Percentiles rank a stretch among this genome's conserved stretches.
These are phyloP conservation scores for Neofelis nebulosa DNA, from an alignment of 2,113 vertebrate species.

Conservation along the genomic window DNA sequence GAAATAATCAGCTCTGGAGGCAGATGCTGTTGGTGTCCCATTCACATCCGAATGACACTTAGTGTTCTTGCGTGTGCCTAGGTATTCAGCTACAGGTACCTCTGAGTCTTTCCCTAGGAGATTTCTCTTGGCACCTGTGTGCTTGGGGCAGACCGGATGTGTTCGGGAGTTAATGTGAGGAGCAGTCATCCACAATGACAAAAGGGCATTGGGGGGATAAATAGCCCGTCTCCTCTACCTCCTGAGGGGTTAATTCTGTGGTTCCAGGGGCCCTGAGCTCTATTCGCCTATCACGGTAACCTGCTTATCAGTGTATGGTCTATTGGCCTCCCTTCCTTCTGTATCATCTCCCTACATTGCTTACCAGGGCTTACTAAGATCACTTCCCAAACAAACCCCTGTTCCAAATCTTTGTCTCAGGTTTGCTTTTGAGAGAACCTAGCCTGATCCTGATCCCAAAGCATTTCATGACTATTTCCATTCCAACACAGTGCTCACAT, in stretches of 20 bases:
- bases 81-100: background rate
- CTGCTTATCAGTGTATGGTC: background rate
- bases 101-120: background rate
- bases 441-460: background rate
- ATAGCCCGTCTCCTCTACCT: background rate
- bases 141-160: background rate
- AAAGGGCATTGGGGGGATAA: background rate
- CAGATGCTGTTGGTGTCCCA: background rate
- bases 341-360: fast-evolving
- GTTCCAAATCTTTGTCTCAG: background rate
- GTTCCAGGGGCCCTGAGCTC: background rate
- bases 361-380: background rate
- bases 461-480: background rate
- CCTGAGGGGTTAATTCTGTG: background rate
- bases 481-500: background rate
- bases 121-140: background rate
- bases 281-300: no score
- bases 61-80: background rate
- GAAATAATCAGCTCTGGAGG: background rate
- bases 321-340: background rate
- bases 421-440: background rate
- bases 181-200: background rate
- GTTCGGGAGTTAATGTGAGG: background rate
- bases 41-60: fast-evolving
- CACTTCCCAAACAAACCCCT: background rate